Base-by-base conservation (phyloP, 2,113 vertebrate species). In the Gobiocypris rarus region DNA sequence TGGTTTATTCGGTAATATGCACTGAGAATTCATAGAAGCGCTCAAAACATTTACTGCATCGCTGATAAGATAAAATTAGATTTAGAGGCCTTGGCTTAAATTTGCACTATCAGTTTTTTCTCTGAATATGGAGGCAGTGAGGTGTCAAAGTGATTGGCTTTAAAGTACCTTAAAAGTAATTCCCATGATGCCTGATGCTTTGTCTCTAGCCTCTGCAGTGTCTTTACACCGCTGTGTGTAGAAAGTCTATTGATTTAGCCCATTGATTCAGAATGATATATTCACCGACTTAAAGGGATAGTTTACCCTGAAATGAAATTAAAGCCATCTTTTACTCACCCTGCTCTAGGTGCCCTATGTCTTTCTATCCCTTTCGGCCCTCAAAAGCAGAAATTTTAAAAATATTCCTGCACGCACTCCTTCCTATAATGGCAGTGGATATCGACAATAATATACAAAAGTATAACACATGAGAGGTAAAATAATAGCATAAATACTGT, bases 111-210 rank as follows among this genome's bases (percentile, higher is more conserved):
- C 63, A 34, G 15, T n/a, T n/a, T n/a, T n/a, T n/a, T n/a, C n/a
- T n/a, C n/a, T n/a, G n/a, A n/a, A n/a, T n/a, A n/a, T n/a, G n/a
- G n/a, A n/a, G n/a, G n/a, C n/a, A n/a, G n/a, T n/a, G n/a, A n/a
- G n/a, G n/a, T n/a, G n/a, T n/a, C n/a, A n/a, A 9, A 11, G 17
- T 80, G 59, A 80, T 80, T 80, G 50, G 41, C 34, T 65, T 41
- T 63, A 9, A 75, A 28, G 24, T 50, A 52, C 24, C 24, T 70
- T 70, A 0, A 41, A n/a, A 14, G 14, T 43, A 34, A 43, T 61
- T 78, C 34, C 34, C 34, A 19, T 61, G 75, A 26, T 26, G 54
- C 3, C 13, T 41, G 54, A 15, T 59, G 24, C 6, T 17, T 61
- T 61, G 56, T 61, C 34, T 43, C n/a, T 26, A 3, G n/a, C 38